Evolutionary conservation across 2,113 vertebrate genomes (phyloP).

Genomic region (Grallaria varia): DNA sequence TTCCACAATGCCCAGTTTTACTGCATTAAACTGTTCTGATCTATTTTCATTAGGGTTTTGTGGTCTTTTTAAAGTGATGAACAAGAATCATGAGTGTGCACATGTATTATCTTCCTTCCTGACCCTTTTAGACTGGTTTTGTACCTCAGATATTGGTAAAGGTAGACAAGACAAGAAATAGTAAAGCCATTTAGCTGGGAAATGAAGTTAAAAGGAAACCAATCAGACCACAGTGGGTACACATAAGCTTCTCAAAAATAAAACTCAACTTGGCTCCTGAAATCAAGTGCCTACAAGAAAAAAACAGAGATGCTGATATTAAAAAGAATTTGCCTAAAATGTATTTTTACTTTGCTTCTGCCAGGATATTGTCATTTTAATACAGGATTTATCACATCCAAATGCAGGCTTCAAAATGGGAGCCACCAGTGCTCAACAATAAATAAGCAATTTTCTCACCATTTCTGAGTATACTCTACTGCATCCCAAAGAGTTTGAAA

Average conservation of each 20-base stretch:
- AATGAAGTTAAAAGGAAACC: background rate
- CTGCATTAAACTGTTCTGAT: conserved; percentile 24
- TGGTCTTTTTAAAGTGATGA: background rate
- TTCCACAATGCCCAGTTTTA: conserved; percentile 15
- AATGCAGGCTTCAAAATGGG: background rate
- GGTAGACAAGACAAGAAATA: background rate
- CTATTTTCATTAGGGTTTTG: background rate
- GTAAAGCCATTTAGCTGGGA: background rate
- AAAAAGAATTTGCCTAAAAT: background rate
- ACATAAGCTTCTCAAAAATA: background rate
- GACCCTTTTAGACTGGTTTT: conserved; percentile 4
- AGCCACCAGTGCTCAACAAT: background rate
- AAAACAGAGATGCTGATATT: background rate
- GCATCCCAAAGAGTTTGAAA: background rate
- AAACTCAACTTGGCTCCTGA: background rate
- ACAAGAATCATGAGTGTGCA: background rate
- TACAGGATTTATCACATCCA: background rate
- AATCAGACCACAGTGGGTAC: background rate
- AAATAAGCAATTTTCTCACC: background rate
- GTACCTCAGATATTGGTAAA: background rate
- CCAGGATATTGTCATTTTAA: background rate
- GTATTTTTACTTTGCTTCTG: background rate
- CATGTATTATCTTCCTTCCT: background rate
- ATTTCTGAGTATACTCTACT: background rate
- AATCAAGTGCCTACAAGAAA: background rate